Conservation (phyloP, 1,140 invertebrate genomes). For the Drepana arcuata region DNA sequence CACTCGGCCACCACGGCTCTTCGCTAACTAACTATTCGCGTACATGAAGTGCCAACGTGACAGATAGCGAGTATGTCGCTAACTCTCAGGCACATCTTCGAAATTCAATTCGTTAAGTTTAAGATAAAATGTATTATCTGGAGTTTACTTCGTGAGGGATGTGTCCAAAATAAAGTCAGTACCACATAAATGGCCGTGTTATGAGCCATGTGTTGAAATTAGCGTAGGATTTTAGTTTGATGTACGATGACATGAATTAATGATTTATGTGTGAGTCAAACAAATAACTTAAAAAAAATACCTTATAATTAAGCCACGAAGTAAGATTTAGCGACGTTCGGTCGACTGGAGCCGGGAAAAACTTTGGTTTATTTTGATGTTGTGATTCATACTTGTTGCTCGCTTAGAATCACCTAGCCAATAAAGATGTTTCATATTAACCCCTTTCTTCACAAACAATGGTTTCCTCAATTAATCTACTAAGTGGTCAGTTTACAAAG, state of each 20-base stretch:
- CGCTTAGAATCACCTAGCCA: background rate
- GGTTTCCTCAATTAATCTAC: conserved; percentile 9
- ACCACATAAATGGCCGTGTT: no score
- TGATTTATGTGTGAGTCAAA: conserved; percentile 7
- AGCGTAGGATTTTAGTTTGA: background rate
- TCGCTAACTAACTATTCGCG: no score
- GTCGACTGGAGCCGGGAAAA: conserved; percentile 30
- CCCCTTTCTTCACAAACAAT: conserved; percentile 12
- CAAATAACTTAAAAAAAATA: conserved; percentile 5
- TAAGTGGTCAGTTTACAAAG: no score
- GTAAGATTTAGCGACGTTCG: conserved; percentile 32
- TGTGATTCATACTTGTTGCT: conserved; percentile 55
- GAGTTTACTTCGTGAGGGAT: no score
- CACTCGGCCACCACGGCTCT: no score
- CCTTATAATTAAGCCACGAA: conserved; percentile 22
- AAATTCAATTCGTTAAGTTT: no score
- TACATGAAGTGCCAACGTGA: no score
- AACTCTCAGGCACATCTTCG: no score
- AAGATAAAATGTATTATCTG: no score
- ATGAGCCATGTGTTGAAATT: no score
- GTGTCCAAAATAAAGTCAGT: background rate
- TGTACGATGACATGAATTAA: no score
- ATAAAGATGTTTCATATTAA: conserved; percentile 23
- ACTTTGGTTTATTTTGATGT: conserved; percentile 53
- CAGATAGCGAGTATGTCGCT: no score